phyloP scores from a whole-genome alignment of 2,888 invertebrate genomes.

The Rhamphomyia laevipes region DNA sequence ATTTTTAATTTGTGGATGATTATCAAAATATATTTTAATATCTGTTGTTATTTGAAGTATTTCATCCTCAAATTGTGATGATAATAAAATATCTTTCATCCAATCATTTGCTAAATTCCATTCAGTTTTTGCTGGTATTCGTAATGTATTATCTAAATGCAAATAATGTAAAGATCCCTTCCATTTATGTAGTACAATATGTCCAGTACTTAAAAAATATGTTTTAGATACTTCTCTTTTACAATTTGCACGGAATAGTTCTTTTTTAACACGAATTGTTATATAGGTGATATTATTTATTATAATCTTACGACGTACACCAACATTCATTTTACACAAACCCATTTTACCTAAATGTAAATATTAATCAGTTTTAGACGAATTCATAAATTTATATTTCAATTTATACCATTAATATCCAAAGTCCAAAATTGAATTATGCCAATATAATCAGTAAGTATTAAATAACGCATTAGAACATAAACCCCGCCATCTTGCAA shows the following conservation, averaged over 20 bases:
- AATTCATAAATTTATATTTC: not conserved
- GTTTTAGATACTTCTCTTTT: constrained; percentile 10
- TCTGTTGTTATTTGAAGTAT: constrained; percentile 6
- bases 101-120: constrained; percentile 5
- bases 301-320: constrained; percentile 5
- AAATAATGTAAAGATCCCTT: constrained; percentile 6
- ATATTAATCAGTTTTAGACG: no score
- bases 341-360: constrained; percentile 7
- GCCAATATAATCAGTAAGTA: constrained; percentile 25
- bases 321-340: constrained; percentile 5
- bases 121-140: not conserved
- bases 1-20: constrained; percentile 8
- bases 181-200: constrained; percentile 11
- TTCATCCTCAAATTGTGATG: constrained; percentile 9
- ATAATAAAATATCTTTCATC: constrained; percentile 8
- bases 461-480: constrained; percentile 27
- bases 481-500: constrained; percentile 29
- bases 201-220: constrained; percentile 8
- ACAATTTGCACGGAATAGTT: not conserved
- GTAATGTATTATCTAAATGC: constrained; percentile 7
- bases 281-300: constrained; percentile 5
- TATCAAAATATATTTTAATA: constrained; percentile 7
- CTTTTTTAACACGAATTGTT: constrained; percentile 7
- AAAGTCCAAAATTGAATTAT: constrained; percentile 25
- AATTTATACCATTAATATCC: constrained; percentile 22